Evolutionary conservation across 1,140 invertebrate genomes (phyloP).

Genomic region (Elysia chlorotica): DNA sequence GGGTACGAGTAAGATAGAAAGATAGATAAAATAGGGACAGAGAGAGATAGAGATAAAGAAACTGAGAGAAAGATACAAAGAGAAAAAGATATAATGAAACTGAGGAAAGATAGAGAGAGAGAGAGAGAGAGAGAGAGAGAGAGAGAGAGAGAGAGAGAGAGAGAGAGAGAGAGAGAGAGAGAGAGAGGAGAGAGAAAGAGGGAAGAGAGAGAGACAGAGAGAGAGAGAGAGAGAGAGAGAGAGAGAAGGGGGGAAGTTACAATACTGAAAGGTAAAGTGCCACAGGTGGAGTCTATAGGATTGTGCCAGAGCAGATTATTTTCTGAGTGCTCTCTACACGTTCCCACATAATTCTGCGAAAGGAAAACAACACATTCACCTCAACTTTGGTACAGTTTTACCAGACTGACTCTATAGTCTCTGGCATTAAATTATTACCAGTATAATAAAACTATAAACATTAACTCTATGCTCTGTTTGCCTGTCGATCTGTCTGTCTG

Average conservation of each 20-base stretch:
- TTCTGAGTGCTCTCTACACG: not conserved
- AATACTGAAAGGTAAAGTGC: not conserved
- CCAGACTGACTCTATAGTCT: not conserved
- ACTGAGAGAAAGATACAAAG: slow-evolving; percentile 4
- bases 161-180: slow-evolving; percentile 18
- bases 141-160: not conserved
- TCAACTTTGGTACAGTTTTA: not conserved
- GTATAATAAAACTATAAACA: too few relatives aligned
- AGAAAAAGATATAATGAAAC: not conserved
- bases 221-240: not conserved
- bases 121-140: not conserved
- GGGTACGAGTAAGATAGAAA: not conserved
- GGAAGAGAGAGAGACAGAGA: not conserved
- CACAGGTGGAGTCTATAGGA: not conserved
- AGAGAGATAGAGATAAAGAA: not conserved
- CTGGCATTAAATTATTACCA: not conserved
- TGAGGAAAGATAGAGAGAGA: not conserved
- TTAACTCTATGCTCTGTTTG: too few relatives aligned
- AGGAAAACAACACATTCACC: not conserved
- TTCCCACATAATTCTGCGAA: not conserved
- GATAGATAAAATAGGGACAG: not conserved
- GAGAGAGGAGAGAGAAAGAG: slow-evolving; percentile 10
- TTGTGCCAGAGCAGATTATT: too few relatives aligned
- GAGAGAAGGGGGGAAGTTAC: not conserved
- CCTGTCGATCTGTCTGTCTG: too few relatives aligned